Base-by-base conservation (phyloP, 2,113 vertebrate genomes). In the Heterocephalus glaber region DNA sequence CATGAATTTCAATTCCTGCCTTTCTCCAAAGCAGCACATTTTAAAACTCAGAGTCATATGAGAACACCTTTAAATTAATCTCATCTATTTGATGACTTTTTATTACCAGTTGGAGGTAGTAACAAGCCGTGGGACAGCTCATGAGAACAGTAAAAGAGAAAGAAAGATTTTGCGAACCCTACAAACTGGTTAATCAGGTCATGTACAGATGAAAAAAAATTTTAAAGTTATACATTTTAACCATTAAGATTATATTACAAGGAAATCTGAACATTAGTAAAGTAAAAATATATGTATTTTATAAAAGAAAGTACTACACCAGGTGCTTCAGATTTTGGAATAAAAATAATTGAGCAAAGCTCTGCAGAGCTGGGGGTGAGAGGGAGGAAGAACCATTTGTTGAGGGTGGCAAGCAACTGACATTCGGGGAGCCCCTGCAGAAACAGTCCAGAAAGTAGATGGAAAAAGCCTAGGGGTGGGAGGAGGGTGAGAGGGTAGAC, bases 41-140 rank as follows among this genome's bases (percentile, higher is more conserved):
- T 79, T 38, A 58, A 87, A 95, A 87, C 61, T 41, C 61, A 89
- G 49, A 80, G 35, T 93, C 38, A 72, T 58, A 3, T 90, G 24
- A 80, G 80, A 85, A 12, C 5, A 66, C 60, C 72, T 97, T 70
- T 76, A 86, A 95, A 80, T 88, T 90, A 89, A 94, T 70, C 17
- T 82, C 61, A 49, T 72, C 33, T 89, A 7, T 83, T 19, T 72
- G n/a, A 49, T 6, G 49, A 77, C 5, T 58, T 87, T 54, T 77
- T 24, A 26, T 79, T 82, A 74, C 68, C 89, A 81, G 16, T 65
- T 80, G 74, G 66, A 83, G 33, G 26, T 60, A 47, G 52, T 80
- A 81, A 81, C 8, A 80, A 91, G 26, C 41, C 88, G 44, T n/a
- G 65, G 74, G 65, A 88, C 66, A 68, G 49, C 41, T 90, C 38